Evolutionary conservation across 1,140 invertebrate species (phyloP).

Genomic region (Anthonomus grandis): DNA sequence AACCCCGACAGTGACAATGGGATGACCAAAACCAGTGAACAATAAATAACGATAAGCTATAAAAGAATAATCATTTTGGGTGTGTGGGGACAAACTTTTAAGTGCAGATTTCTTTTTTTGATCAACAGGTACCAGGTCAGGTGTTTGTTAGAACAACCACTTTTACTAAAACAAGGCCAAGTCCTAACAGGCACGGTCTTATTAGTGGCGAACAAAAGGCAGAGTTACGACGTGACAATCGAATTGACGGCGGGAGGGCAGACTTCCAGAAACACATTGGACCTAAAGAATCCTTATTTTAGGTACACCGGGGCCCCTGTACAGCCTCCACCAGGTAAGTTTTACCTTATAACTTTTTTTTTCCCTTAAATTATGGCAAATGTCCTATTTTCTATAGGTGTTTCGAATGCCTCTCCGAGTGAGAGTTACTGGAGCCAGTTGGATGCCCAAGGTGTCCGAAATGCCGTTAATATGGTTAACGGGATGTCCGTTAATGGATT

Average conservation of each 20-base stretch:
- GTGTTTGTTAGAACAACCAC: conserved; percentile 89
- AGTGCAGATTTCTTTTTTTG: not conserved
- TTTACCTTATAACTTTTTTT: no score
- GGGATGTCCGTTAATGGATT: conserved; percentile 75
- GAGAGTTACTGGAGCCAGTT: conserved; percentile 87
- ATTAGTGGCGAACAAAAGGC: conserved; percentile 91
- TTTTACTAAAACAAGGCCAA: conserved; percentile 94
- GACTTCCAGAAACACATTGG: conserved; percentile 85
- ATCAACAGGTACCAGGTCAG: conserved; percentile 83
- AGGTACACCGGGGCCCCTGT: conserved; percentile 84
- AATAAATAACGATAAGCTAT: no score
- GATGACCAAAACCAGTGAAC: no score
- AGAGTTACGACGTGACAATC: conserved; percentile 99
- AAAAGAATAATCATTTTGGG: no score
- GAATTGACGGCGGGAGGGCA: conserved; percentile 86
- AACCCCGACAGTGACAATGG: no score
- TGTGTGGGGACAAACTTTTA: no score
- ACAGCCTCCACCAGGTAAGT: conserved; percentile 73
- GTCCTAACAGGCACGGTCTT: conserved; percentile 82
- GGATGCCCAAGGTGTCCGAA: conserved; percentile 69
- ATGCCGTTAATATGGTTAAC: conserved; percentile 76
- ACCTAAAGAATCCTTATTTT: conserved; percentile 99
- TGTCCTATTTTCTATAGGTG: conserved; percentile 52
- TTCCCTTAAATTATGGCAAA: not conserved
- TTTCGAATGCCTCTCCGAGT: conserved; percentile 84